Conservation (phyloP, 2,113 vertebrate genomes). For the Centropristis striata region DNA sequence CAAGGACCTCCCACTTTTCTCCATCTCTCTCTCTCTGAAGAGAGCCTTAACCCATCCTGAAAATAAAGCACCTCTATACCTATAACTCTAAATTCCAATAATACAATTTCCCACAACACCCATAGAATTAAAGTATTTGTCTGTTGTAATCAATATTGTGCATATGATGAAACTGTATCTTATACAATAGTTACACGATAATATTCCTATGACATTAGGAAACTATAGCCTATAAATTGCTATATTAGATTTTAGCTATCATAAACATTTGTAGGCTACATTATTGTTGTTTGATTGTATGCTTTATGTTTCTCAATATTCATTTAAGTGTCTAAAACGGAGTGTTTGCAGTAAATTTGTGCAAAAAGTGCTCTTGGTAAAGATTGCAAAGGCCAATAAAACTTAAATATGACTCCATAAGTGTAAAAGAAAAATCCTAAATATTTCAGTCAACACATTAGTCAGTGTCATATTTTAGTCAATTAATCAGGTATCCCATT, state of each 20-base stretch:
- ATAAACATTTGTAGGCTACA: background rate
- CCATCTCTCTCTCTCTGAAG: background rate
- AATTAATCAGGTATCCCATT: background rate
- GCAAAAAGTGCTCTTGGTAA: background rate
- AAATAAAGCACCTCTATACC: constrained; percentile 24
- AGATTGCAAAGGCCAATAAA: background rate
- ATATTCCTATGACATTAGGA: background rate
- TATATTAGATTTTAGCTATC: background rate
- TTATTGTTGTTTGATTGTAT: background rate
- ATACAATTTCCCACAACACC: background rate
- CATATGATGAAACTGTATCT: background rate
- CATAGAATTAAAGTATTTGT: background rate
- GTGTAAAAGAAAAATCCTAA: background rate
- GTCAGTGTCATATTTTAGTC: background rate
- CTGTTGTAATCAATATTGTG: background rate
- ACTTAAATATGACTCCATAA: background rate
- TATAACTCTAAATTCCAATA: background rate
- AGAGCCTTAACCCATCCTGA: background rate
- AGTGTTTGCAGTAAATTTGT: background rate
- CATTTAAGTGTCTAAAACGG: background rate
- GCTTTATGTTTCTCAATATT: background rate
- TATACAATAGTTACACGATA: background rate
- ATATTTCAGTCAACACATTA: background rate
- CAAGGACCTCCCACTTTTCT: constrained; percentile 73
- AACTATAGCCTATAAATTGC: background rate